phyloP scores from a whole-genome alignment of 2,797 vertebrate genomes.

The Emys orbicularis region DNA sequence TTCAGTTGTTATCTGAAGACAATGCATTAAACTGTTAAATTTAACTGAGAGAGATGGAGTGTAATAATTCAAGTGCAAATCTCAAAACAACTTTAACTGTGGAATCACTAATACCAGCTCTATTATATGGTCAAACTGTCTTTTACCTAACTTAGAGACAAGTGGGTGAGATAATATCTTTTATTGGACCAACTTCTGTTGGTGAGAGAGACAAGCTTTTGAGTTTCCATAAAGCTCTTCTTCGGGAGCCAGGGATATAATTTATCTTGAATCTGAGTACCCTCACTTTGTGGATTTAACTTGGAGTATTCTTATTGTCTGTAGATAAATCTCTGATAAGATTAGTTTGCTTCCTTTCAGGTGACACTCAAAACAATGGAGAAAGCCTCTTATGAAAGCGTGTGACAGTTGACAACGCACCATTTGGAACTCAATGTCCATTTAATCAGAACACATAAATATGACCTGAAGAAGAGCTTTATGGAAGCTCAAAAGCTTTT shows the following conservation, averaged over 20 bases:
- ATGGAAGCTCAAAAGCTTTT: not conserved
- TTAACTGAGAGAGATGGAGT: not conserved
- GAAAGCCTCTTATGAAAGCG: not conserved
- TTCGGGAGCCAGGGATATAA: constrained; percentile 26
- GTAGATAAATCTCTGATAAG: constrained; percentile 23
- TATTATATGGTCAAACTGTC: not conserved
- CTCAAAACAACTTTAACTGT: not conserved
- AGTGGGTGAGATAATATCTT: too few relatives aligned
- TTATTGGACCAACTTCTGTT: too few relatives aligned
- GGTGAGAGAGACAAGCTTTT: too few relatives aligned
- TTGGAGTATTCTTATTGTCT: constrained; percentile 61
- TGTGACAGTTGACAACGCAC: not conserved
- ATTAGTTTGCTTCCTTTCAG: not conserved
- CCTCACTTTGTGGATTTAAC: constrained; percentile 22
- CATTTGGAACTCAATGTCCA: constrained; percentile 35
- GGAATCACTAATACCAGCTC: not conserved
- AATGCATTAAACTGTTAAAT: not conserved
- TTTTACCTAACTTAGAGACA: not conserved
- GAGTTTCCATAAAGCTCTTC: too few relatives aligned
- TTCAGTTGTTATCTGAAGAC: not conserved
- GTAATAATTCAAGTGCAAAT: not conserved
- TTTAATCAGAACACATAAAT: constrained; percentile 35
- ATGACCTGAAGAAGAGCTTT: not conserved
- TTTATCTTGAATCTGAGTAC: constrained; percentile 57
- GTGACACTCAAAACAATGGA: not conserved